Percentiles rank a stretch among this genome's conserved stretches.
Evolutionary conservation across 2,113 vertebrate species (phyloP).

Genomic region (Apodemus sylvaticus): DNA sequence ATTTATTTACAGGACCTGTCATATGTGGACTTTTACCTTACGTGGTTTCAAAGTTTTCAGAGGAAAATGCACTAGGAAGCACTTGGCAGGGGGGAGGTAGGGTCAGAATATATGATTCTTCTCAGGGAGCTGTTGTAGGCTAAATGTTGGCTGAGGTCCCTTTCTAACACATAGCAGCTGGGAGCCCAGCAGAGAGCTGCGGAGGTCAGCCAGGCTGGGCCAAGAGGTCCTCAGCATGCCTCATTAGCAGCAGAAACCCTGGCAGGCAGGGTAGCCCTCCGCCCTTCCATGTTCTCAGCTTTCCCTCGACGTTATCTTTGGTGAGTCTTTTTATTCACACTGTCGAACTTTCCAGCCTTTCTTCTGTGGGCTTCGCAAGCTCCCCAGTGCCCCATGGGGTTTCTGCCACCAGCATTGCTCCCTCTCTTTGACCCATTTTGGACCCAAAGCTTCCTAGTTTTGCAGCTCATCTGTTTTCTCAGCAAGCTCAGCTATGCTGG

Average conservation of each 20-base stretch:
- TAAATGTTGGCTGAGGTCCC: background rate
- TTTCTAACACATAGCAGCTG: background rate
- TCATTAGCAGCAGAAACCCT: background rate
- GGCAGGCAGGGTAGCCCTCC: background rate
- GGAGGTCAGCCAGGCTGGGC: background rate
- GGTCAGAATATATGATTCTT: background rate
- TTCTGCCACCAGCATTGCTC: rapidly evolving
- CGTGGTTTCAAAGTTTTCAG: background rate
- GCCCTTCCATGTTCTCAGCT: background rate
- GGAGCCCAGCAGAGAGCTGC: background rate
- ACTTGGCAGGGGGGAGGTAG: background rate
- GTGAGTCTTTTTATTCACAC: background rate
- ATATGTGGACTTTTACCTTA: background rate
- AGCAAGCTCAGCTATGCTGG: background rate
- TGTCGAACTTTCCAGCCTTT: background rate
- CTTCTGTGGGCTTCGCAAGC: rapidly evolving
- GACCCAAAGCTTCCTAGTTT: background rate
- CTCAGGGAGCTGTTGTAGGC: background rate
- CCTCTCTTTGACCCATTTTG: background rate
- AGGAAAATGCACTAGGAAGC: background rate
- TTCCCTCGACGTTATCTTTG: background rate
- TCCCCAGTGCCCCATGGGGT: background rate
- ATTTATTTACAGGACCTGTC: background rate
- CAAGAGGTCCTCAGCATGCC: background rate
- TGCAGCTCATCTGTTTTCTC: background rate